Evolutionary conservation across 1,140 invertebrate genomes (phyloP).

Genomic region (Uloborus diversus): DNA sequence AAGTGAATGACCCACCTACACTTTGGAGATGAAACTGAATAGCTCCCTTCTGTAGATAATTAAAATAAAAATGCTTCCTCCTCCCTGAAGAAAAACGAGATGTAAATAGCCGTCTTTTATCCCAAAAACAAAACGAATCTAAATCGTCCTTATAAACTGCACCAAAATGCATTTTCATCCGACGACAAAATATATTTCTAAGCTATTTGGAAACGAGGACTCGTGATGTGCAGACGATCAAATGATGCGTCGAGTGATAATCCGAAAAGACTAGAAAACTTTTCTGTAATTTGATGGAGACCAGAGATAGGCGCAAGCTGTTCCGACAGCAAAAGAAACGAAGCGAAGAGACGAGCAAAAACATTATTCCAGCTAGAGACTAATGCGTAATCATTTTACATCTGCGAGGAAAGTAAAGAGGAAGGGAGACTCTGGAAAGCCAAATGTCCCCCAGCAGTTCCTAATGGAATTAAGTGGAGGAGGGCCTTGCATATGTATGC

Average conservation of each 20-base stretch:
- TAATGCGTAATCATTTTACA: conserved; percentile 54
- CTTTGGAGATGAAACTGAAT: no score
- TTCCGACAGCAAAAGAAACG: not conserved
- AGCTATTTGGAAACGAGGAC: no score
- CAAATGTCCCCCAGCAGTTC: conserved; percentile 31
- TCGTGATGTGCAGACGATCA: not conserved
- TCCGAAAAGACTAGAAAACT: conserved; percentile 25
- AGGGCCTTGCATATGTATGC: conserved; percentile 48
- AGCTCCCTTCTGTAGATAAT: no score
- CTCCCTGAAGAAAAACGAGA: no score
- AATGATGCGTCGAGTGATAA: conserved; percentile 38
- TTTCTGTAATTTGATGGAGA: conserved; percentile 49
- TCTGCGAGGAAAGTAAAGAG: conserved; percentile 42
- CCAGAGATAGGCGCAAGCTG: conserved; percentile 33
- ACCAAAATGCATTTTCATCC: no score
- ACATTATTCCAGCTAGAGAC: no score
- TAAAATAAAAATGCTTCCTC: no score
- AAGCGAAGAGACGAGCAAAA: not conserved
- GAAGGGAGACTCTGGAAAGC: conserved; percentile 22
- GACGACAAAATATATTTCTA: no score
- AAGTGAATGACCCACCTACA: no score
- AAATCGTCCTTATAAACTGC: no score
- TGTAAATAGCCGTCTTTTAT: no score
- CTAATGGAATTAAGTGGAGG: conserved; percentile 52
- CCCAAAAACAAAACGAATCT: no score